Evolutionary conservation across 2,113 vertebrate genomes (phyloP), one percentile per base, ranked within the genome.

Genomic region (Tragelaphus strepsiceros): DNA sequence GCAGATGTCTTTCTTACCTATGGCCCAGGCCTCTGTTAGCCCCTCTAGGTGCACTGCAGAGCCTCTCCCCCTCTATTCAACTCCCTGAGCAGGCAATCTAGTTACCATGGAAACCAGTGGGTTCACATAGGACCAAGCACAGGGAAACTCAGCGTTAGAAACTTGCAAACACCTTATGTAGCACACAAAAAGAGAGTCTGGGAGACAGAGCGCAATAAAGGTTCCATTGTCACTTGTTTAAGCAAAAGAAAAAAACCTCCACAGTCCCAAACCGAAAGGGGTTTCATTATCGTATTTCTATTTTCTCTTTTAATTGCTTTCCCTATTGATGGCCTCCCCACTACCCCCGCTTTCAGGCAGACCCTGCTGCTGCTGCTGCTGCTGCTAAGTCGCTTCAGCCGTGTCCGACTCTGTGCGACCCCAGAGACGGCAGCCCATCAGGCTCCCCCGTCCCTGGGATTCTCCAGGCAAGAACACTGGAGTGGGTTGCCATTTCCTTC

Each of bases 71-170:
- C 53, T 91, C 39, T 64, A 24, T 39, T 58, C 5, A 30, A 16
- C 61, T 94, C 62, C n/a, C 43, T 49, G 43, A 59, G 22, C 94
- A 22, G 88, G 83, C 58, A 81, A 71, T 49, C 97, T 54, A 26
- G 97, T 98, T 97, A 89, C 96, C 94, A 90, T 96, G 90, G 98
- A 96, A 98, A 98, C 98, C 90, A 96, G 59, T n/a, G 94, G 56
- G 87, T 97, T 95, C 93, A 58, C 59, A 59, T 17, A 97, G 94
- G 89, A 94, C 87, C 74, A 90, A 97, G 91, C 96, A 54, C 71
- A 46, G 87, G 84, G 83, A 98, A 96, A 80, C 61, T 56, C 39
- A 39, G 67, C 7, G 0, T 81, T 85, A 97, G 86, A 93, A 94
- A 96, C 97, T 90, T 35, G 61, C 81, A 78, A 93, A 78, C 80